Percentiles rank a stretch among this genome's conserved stretches.
Evolutionary conservation across 2,113 vertebrate species (phyloP).

Genomic region (Rhynchomys soricoides): DNA sequence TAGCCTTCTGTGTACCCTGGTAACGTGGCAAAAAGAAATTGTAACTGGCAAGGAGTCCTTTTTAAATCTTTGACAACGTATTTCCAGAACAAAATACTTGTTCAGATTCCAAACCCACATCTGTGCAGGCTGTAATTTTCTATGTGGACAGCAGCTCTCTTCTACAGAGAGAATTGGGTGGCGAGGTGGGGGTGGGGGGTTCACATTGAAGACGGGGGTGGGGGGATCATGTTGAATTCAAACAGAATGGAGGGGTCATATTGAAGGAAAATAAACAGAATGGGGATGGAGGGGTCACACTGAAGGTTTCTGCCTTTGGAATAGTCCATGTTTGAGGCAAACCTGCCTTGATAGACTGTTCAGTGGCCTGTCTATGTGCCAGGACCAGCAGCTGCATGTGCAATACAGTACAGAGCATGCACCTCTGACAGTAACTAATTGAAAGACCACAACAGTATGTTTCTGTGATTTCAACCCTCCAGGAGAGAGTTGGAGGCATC

Average conservation of each 20-base stretch:
- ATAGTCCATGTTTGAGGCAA: accelerated
- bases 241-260: no score
- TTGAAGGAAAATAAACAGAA: no score
- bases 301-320: background rate
- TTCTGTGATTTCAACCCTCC: background rate
- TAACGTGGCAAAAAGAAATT: constrained; percentile 56
- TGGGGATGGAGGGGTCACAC: background rate
- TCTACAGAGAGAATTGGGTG: constrained; percentile 29
- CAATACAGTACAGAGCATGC: background rate
- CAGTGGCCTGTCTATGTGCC: accelerated
- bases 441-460: accelerated
- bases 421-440: background rate
- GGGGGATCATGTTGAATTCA: accelerated
- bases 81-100: constrained; percentile 76
- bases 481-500: no score
- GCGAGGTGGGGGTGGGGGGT: accelerated
- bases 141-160: constrained; percentile 56
- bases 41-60: background rate
- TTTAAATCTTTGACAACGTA: constrained; percentile 66
- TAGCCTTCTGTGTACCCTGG: constrained; percentile 46
- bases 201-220: background rate
- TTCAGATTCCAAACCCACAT: constrained; percentile 64
- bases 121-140: constrained; percentile 78
- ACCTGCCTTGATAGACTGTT: accelerated
- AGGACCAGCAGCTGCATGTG: background rate